phyloP scores from a whole-genome alignment of 2,888 invertebrate genomes.

The Diplazon laetatorius region DNA sequence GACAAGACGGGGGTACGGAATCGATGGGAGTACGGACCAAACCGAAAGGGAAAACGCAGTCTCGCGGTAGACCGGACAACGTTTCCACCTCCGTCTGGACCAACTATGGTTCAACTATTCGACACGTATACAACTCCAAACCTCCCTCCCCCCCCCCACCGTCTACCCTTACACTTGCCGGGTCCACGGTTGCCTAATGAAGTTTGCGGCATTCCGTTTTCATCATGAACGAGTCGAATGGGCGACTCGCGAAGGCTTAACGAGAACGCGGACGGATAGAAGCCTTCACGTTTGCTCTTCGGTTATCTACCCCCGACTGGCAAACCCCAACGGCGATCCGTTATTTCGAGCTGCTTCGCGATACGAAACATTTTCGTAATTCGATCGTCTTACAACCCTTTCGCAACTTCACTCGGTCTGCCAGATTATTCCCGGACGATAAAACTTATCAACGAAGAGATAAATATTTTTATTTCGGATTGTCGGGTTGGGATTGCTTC shows the following conservation, averaged over 20 bases:
- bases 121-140: not conserved
- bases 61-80: slow-evolving; percentile 61
- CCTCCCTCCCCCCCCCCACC: slow-evolving; percentile 9
- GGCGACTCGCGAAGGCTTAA: slow-evolving; percentile 57
- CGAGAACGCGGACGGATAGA: slow-evolving; percentile 57
- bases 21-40: slow-evolving; percentile 57
- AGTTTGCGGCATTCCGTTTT: slow-evolving; percentile 65
- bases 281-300: slow-evolving; percentile 13
- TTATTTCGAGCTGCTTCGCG: slow-evolving; percentile 2
- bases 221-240: slow-evolving; percentile 49
- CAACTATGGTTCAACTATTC: slow-evolving; percentile 21
- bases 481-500: too few relatives aligned
- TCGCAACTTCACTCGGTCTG: not conserved
- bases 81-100: slow-evolving; percentile 40
- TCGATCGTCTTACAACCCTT: not conserved
- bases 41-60: slow-evolving; percentile 50
- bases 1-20: slow-evolving; percentile 34
- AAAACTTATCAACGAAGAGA: too few relatives aligned
- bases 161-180: too few relatives aligned
- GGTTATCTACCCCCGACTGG: slow-evolving; percentile 10
- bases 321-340: slow-evolving; percentile 8
- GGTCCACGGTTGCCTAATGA: slow-evolving; percentile 57
- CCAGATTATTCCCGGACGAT: too few relatives aligned
- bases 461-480: too few relatives aligned
- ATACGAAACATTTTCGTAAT: not conserved